Evolutionary conservation across 2,888 invertebrate genomes (phyloP).

Genomic region (Mimumesa dahlbomi): DNA sequence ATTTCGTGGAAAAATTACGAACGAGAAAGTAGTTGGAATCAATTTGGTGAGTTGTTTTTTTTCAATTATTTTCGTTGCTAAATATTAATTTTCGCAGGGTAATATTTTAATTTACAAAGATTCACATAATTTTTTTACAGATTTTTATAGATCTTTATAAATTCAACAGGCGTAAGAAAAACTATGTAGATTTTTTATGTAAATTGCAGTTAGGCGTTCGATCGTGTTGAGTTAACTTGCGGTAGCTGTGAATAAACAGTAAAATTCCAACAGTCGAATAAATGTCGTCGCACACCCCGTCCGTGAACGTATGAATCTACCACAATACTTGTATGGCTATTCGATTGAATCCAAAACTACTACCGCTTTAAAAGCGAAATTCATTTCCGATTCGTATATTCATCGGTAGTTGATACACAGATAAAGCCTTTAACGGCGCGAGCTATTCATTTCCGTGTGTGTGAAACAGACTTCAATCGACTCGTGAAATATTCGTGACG

Average conservation of each 20-base stretch:
- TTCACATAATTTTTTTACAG: no score
- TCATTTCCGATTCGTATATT: not conserved
- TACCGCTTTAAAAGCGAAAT: not conserved
- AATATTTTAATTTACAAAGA: no score
- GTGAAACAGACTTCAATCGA: not conserved
- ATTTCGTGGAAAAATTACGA: no score
- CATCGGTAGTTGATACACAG: no score
- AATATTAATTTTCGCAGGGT: no score
- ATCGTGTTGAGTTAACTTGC: conserved; percentile 44
- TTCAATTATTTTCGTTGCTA: no score
- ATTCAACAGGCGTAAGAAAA: not conserved
- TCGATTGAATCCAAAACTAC: not conserved
- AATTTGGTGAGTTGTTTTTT: no score
- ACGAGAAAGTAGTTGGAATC: no score
- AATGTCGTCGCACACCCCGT: conserved; percentile 45
- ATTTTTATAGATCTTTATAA: not conserved
- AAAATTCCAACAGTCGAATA: conserved; percentile 48
- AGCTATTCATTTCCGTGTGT: not conserved
- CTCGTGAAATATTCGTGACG: not conserved
- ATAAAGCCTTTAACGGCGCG: no score
- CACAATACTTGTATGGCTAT: conserved; percentile 6
- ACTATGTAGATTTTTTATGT: no score
- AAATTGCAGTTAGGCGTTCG: no score
- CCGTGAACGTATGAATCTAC: conserved; percentile 26
- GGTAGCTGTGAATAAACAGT: conserved; percentile 37